Base-by-base conservation (phyloP, 2,888 invertebrate species). In the Macaria notata region DNA sequence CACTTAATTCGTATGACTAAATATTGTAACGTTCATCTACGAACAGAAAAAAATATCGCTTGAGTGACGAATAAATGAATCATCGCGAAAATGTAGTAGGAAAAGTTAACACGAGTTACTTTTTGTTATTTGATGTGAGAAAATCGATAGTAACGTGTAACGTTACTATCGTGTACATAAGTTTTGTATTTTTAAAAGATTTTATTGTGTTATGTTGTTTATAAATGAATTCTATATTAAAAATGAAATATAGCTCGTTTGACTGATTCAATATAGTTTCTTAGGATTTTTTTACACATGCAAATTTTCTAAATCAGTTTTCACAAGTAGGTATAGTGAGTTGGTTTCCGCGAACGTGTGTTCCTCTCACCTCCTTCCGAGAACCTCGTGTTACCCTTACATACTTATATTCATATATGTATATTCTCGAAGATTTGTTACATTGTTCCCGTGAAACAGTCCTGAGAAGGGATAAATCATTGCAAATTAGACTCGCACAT, bases 401-500 rank as follows among this genome's bases (percentile, higher is more conserved):
- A 54, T 31, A 59, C 29, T 49, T 53, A 64, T 62, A 62, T 19
- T 19, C 19, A 1, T 19, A 19, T 19, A 19, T 19, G 19, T 19
- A 19, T 19, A 19, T 61, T 56, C 53, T 57, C 36, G 29, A 62
- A 61, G 59, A 70, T 65, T 67, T 65, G 68, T 64, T 47, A 54
- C 65, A 57, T 63, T 62, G 61, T 65, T 64, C 39, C 50, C 43
- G 33, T 48, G 71, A 69, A 71, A 62, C 55, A 51, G 51, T 47
- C 56, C 44, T 29, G 57, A 63, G 63, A 50, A 64, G 43, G 53
- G 41, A 57, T 72, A 75, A 74, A 75, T 74, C 73, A 75, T 69
- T 56, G 56, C 48, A 64, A 75, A 69, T 69, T 59, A 65, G 70
- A 62, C 61, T 52, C 47, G 59, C 56, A 55, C 62, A 62, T 59